phyloP scores from a whole-genome alignment of 2,888 invertebrate genomes.

The Rhagium mordax region DNA sequence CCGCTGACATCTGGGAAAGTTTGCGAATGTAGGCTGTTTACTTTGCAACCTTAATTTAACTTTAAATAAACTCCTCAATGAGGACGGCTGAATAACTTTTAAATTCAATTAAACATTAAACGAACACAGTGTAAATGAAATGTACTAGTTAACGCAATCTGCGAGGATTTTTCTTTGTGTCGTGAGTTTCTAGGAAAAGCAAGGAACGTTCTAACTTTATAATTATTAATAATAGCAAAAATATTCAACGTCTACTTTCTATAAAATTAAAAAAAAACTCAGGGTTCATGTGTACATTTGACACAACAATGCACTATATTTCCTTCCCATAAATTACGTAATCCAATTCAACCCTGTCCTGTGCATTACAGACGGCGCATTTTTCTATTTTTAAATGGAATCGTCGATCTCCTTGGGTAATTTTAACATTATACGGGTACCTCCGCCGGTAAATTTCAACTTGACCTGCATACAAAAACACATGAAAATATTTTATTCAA shows the following conservation, averaged over 20 bases:
- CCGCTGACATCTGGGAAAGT: not conserved
- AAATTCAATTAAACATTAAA: slow-evolving; percentile 17
- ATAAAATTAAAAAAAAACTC: too few relatives aligned
- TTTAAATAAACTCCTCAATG: slow-evolving; percentile 13
- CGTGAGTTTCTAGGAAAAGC: not conserved
- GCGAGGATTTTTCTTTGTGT: not conserved
- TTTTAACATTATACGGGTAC: not conserved
- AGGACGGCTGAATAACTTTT: slow-evolving; percentile 10
- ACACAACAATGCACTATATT: too few relatives aligned
- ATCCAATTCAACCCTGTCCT: too few relatives aligned
- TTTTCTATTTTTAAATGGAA: not conserved
- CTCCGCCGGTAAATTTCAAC: not conserved
- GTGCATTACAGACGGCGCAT: too few relatives aligned
- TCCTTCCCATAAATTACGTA: too few relatives aligned
- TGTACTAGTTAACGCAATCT: slow-evolving; percentile 3
- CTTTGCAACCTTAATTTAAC: slow-evolving; percentile 12
- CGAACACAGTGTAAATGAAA: slow-evolving; percentile 6
- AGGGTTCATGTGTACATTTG: too few relatives aligned
- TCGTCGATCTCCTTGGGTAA: not conserved
- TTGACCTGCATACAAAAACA: not conserved
- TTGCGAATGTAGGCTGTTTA: slow-evolving; percentile 2
- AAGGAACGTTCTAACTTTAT: not conserved
- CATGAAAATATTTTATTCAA: not conserved
- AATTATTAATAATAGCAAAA: too few relatives aligned
- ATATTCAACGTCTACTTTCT: too few relatives aligned